Percentiles rank a stretch among this genome's conserved stretches.
phyloP scores from a whole-genome alignment of 2,888 invertebrate species.

The Drosophila rellima region DNA sequence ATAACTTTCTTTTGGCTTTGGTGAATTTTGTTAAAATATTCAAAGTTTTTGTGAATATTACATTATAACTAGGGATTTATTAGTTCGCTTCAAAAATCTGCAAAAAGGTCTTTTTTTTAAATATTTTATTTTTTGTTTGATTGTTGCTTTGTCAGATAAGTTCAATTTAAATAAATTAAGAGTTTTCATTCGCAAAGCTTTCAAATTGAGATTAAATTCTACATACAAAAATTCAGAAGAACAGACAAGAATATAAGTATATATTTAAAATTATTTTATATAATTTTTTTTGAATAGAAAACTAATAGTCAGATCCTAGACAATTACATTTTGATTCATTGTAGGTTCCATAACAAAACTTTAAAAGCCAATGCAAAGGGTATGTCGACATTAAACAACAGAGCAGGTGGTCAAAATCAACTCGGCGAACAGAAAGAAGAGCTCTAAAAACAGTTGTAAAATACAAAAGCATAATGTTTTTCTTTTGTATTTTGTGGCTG shows the following conservation, averaged over 20 bases:
- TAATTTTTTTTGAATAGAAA: too few species aligned
- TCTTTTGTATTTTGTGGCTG: conserved; percentile 1
- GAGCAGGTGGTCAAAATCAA: conserved; percentile 20
- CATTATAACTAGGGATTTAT: too few species aligned
- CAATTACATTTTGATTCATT: not conserved
- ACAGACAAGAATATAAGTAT: not conserved
- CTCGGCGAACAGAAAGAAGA: not conserved
- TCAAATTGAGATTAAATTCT: too few species aligned
- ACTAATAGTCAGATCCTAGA: too few species aligned
- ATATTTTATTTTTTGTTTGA: too few species aligned
- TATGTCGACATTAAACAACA: not conserved
- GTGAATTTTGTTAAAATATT: not conserved
- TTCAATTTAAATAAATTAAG: not conserved
- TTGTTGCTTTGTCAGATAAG: too few species aligned
- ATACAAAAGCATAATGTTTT: conserved; percentile 2
- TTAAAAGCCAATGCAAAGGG: too few species aligned
- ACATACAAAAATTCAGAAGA: not conserved
- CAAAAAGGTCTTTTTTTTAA: too few species aligned
- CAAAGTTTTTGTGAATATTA: too few species aligned
- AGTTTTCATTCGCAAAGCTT: not conserved
- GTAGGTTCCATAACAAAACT: not conserved
- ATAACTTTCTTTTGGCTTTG: not conserved
- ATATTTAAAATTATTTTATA: not conserved
- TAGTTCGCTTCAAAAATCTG: too few species aligned
- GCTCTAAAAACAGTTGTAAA: conserved; percentile 16